Percentiles rank a stretch among this genome's conserved stretches.
Conservation (phyloP, 2,797 vertebrate genomes). For the Spinibarbus caldwelli region DNA sequence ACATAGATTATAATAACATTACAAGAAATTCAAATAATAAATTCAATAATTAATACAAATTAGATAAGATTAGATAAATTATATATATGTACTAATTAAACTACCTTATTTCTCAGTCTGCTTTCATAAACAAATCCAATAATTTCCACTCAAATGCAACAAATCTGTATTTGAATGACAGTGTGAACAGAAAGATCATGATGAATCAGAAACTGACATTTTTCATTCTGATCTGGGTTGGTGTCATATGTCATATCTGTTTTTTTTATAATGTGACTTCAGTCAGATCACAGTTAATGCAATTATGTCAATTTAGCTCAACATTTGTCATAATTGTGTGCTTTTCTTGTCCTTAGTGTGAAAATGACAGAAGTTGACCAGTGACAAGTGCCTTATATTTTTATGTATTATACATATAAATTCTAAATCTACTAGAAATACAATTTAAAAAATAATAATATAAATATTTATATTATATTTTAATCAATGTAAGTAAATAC, state of each 20-base stretch:
- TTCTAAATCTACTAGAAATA: not conserved
- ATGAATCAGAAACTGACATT: not conserved
- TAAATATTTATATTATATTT: not conserved
- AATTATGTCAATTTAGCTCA: not conserved
- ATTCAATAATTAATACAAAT: not conserved
- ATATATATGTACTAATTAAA: not conserved
- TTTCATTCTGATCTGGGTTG: not conserved
- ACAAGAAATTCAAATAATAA: not conserved
- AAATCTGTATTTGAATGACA: not conserved
- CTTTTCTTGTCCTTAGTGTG: no score
- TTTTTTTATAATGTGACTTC: not conserved
- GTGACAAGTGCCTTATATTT: no score
- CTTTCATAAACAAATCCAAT: not conserved
- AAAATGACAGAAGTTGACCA: no score
- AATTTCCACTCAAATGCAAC: not conserved
- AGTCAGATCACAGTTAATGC: not conserved
- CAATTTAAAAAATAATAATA: not conserved
- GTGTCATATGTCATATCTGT: not conserved
- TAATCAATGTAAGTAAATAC: not conserved
- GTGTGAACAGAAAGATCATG: not conserved
- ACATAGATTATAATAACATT: not conserved
- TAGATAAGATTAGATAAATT: not conserved
- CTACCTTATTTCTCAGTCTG: not conserved
- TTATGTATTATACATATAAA: not conserved
- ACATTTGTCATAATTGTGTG: not conserved